Evolutionary conservation across 2,113 vertebrate species (phyloP).

Genomic region (Gracilinanus agilis): DNA sequence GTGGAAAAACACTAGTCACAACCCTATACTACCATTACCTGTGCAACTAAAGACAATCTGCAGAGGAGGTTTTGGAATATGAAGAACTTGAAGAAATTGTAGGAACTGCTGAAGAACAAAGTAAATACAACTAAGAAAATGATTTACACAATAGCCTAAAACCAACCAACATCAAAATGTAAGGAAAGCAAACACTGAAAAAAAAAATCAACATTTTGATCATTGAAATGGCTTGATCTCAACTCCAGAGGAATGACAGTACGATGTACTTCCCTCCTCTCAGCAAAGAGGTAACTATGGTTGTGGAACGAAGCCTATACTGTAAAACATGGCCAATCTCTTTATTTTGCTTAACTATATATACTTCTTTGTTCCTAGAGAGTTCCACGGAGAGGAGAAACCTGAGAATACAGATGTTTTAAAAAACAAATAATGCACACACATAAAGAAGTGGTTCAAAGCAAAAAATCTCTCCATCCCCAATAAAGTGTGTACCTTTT

Average conservation of each 20-base stretch:
- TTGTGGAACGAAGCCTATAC: not conserved
- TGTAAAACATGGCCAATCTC: not conserved
- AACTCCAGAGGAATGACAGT: not conserved
- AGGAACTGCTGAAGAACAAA: not conserved
- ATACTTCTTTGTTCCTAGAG: not conserved
- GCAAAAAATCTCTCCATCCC: not conserved
- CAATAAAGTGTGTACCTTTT: not conserved
- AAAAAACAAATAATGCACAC: not conserved
- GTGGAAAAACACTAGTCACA: not conserved
- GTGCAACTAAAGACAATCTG: not conserved
- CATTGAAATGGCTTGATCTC: not conserved
- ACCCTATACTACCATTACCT: not conserved
- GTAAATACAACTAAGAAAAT: not conserved
- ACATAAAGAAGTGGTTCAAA: conserved; percentile 27
- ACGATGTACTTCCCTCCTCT: not conserved
- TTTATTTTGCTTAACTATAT: not conserved
- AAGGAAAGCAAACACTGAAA: not conserved
- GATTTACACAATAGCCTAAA: not conserved
- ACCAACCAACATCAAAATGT: not conserved
- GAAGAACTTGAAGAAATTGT: not conserved
- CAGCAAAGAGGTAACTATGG: not conserved
- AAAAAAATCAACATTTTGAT: not conserved
- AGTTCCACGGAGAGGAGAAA: not conserved
- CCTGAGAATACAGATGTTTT: not conserved
- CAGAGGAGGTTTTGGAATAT: not conserved